Conservation (phyloP, 1,140 invertebrate species). For the Drosophila nigrodunni region DNA sequence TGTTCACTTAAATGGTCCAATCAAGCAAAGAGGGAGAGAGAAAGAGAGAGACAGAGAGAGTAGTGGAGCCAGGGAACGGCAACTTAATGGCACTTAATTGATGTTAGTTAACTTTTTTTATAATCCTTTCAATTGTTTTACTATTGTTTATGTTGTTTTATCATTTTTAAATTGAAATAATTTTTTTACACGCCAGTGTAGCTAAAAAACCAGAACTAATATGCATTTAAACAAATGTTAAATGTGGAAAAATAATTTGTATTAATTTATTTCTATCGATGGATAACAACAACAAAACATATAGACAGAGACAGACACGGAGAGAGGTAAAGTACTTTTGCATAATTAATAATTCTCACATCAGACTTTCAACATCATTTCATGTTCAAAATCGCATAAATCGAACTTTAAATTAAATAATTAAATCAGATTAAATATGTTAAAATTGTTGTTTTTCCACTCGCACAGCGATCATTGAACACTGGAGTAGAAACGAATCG, state of each 20-base stretch:
- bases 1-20: slow-evolving; percentile 21
- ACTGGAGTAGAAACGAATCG: slow-evolving; percentile 5
- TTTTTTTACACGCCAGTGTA: not conserved
- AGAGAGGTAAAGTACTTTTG: not conserved
- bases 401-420: slow-evolving; percentile 73
- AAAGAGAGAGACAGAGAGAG: not conserved
- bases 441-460: slow-evolving; percentile 40
- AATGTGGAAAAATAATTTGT: not conserved
- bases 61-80: no score
- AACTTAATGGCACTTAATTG: no score
- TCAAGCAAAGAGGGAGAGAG: not conserved
- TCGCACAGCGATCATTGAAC: slow-evolving; percentile 4
- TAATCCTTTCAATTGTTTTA: slow-evolving; percentile 4
- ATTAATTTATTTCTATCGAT: not conserved
- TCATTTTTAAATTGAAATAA: slow-evolving; percentile 1
- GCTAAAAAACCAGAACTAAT: slow-evolving; percentile 8
- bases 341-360: slow-evolving; percentile 48
- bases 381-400: slow-evolving; percentile 46
- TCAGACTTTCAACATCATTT: slow-evolving; percentile 30
- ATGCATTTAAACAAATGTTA: not conserved
- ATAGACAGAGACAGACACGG: not conserved
- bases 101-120: slow-evolving; percentile 9
- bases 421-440: slow-evolving; percentile 71
- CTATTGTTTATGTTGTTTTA: slow-evolving; percentile 13
- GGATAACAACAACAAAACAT: slow-evolving; percentile 24